phyloP scores from a whole-genome alignment of 2,888 invertebrate genomes.

The Endotricha flammealis region DNA sequence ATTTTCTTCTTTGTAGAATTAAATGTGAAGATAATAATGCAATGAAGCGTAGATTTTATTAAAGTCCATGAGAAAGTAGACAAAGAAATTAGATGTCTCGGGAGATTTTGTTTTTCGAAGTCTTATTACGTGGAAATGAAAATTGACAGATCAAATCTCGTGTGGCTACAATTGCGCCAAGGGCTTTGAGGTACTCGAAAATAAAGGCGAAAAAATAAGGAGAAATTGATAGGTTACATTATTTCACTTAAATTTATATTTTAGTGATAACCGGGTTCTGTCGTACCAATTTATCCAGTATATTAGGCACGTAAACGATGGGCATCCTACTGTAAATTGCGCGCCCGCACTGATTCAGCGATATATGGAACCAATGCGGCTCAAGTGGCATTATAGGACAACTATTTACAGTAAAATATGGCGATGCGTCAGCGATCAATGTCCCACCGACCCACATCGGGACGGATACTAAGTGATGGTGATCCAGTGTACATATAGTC shows the following conservation, averaged over 20 bases:
- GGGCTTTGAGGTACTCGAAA: conserved; percentile 13
- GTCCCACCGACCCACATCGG: conserved; percentile 31
- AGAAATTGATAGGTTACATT: neutral
- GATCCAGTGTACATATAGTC: neutral
- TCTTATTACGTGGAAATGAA: conserved; percentile 23
- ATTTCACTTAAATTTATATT: conserved; percentile 4
- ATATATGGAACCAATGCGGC: conserved; percentile 41
- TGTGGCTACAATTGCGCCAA: conserved; percentile 18
- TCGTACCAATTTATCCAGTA: conserved; percentile 49
- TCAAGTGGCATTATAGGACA: conserved; percentile 42
- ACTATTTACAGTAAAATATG: conserved; percentile 51
- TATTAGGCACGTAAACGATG: conserved; percentile 44
- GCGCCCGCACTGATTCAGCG: conserved; percentile 34
- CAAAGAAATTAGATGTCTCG: conserved; percentile 9
- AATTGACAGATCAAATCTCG: conserved; percentile 28
- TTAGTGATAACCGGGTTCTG: conserved; percentile 32
- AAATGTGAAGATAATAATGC: too few relatives aligned
- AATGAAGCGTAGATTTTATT: neutral
- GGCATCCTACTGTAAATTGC: conserved; percentile 19
- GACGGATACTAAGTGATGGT: neutral
- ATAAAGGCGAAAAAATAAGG: conserved; percentile 4
- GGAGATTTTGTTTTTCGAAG: conserved; percentile 15
- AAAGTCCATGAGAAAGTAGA: neutral
- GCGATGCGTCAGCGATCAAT: conserved; percentile 35
- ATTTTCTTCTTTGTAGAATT: too few relatives aligned